Evolutionary conservation across 2,113 vertebrate species (phyloP).

Genomic region (Electrona antarctica): DNA sequence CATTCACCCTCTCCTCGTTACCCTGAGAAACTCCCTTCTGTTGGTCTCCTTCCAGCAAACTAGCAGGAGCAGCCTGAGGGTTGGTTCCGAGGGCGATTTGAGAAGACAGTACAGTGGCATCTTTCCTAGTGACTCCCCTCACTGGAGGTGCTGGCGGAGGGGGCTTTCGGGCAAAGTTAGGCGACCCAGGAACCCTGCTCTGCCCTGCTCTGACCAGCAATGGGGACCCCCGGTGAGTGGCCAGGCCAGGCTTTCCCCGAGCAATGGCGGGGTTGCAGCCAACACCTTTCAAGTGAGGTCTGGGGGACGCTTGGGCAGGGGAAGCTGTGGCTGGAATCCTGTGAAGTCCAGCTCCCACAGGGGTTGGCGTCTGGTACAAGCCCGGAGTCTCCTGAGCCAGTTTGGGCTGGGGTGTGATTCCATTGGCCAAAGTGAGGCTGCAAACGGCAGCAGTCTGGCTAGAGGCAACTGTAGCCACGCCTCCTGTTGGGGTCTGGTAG

Average conservation of each 20-base stretch:
- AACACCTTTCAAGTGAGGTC: slow-evolving; percentile 58
- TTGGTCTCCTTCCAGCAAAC: slow-evolving; percentile 33
- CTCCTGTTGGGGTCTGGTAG: slow-evolving; percentile 78
- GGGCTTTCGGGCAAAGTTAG: slow-evolving; percentile 75
- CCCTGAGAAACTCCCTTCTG: slow-evolving; percentile 23
- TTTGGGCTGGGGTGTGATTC: slow-evolving; percentile 56
- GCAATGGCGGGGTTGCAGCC: slow-evolving; percentile 45
- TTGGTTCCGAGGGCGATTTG: slow-evolving; percentile 27
- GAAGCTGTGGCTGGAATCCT: slow-evolving; percentile 57
- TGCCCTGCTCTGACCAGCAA: slow-evolving; percentile 71
- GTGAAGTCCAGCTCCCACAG: slow-evolving; percentile 56
- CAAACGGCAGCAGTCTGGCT: slow-evolving; percentile 5
- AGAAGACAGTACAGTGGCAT: slow-evolving; percentile 9
- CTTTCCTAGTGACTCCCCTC: slow-evolving; percentile 79
- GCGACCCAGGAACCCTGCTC: slow-evolving; percentile 71
- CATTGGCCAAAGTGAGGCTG: slow-evolving; percentile 34
- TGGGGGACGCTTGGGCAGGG: slow-evolving; percentile 55
- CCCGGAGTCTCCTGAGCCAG: slow-evolving; percentile 61
- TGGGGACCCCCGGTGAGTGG: slow-evolving; percentile 70
- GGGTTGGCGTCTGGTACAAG: slow-evolving; percentile 76
- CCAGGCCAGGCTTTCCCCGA: slow-evolving; percentile 65
- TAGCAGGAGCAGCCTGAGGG: slow-evolving; percentile 25
- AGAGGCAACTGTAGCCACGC: slow-evolving; percentile 22
- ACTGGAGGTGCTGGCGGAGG: slow-evolving; percentile 81
- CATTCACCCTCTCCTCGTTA: slow-evolving; percentile 41